Conservation (phyloP, 2,113 vertebrate genomes). For the Passer montanus region DNA sequence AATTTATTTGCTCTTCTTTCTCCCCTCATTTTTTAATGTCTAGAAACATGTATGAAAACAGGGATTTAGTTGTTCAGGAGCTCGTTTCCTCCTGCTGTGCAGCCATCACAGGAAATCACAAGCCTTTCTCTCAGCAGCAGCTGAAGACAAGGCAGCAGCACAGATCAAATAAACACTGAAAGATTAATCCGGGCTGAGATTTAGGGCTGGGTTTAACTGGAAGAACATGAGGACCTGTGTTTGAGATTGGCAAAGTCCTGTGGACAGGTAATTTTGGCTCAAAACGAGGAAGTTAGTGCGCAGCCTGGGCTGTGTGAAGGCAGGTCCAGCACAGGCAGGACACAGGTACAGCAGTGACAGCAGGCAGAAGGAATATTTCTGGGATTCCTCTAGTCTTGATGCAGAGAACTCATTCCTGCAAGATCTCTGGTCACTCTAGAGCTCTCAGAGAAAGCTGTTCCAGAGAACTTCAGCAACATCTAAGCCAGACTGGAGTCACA, state of each 20-base stretch:
- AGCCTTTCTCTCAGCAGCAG: neutral
- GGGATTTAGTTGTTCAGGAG: neutral
- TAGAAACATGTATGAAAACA: constrained; percentile 17
- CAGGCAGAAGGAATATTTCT: neutral
- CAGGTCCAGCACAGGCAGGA: neutral
- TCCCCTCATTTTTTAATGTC: neutral
- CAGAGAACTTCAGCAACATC: neutral
- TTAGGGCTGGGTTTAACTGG: neutral
- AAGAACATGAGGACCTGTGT: neutral
- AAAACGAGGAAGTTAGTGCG: neutral
- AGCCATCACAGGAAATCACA: neutral
- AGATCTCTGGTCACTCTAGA: neutral
- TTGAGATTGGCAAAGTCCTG: neutral
- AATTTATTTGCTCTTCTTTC: constrained; percentile 1
- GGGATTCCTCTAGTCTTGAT: neutral
- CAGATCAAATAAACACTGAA: neutral
- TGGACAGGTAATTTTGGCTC: neutral
- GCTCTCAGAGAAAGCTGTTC: neutral
- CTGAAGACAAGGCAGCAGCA: neutral
- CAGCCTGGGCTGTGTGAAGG: neutral
- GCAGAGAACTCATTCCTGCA: neutral
- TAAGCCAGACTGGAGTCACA: neutral
- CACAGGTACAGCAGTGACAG: neutral
- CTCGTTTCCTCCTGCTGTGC: neutral
- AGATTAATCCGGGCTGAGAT: neutral